Evolutionary conservation across 2,888 invertebrate genomes (phyloP).

Genomic region (Drosophila villosipedis): DNA sequence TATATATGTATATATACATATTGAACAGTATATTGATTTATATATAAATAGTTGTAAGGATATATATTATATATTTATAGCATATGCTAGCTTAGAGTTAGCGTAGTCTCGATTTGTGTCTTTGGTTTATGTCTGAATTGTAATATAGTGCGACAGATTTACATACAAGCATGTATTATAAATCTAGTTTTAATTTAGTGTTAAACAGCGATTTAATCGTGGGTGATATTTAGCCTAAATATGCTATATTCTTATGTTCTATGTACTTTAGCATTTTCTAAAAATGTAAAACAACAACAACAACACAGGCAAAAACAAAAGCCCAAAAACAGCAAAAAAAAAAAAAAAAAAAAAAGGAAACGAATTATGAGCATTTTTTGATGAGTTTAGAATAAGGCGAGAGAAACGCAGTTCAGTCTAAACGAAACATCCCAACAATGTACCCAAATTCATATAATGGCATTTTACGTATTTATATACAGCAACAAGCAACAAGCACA

Average conservation of each 20-base stretch:
- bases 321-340: conserved; percentile 16
- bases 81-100: conserved; percentile 66
- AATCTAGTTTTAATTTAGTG: conserved; percentile 77
- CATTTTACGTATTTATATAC: conserved; percentile 42
- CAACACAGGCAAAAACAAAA: conserved; percentile 25
- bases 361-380: conserved; percentile 53
- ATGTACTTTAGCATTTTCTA: conserved; percentile 81
- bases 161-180: conserved; percentile 72
- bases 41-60: conserved; percentile 41
- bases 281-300: conserved; percentile 64
- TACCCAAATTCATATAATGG: conserved; percentile 60
- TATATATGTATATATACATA: conserved; percentile 29
- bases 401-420: conserved; percentile 33
- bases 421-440: conserved; percentile 46
- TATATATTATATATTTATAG: conserved; percentile 32
- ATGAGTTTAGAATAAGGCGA: conserved; percentile 27
- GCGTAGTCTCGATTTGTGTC: conserved; percentile 68
- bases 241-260: conserved; percentile 81
- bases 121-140: conserved; percentile 74
- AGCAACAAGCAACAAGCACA: conserved; percentile 20
- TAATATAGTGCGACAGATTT: conserved; percentile 63
- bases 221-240: conserved; percentile 85
- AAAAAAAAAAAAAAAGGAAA: conserved; percentile 16
- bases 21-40: conserved; percentile 37
- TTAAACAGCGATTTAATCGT: conserved; percentile 84